Evolutionary conservation across 2,888 invertebrate genomes (phyloP), one percentile per base, ranked within the genome.

Genomic region (Muschampia plurimacula): DNA sequence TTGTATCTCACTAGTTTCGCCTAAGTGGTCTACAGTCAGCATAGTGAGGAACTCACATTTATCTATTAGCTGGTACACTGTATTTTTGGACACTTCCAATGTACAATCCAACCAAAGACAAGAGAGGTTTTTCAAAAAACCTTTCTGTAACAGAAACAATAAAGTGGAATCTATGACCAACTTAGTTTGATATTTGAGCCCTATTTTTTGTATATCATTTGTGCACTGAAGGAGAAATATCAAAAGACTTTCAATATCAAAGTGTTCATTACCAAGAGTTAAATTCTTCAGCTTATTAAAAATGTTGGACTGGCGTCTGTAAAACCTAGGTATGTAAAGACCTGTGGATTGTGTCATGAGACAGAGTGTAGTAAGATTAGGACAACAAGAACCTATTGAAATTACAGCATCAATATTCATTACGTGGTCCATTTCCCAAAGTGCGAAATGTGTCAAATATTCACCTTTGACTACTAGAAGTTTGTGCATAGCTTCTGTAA

Each of bases 51-150:
- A 82, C 3, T 89, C 87, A 78, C 94, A 94, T 72, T 77, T 78
- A 67, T 90, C 86, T 70, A 95, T 92, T 65, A 93, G 80, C 77
- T 87, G 82, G 78, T 85, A 89, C 4, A 92, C 86, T 41, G 91
- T 89, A 66, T 83, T 79, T 71, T 88, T 90, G 0, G 94, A 91
- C 15, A 94, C 89, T 75, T 89, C 90, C 67, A 94, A 83, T 5
- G 94, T 93, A 78, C 93, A 93, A 77, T 95, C 95, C 77, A 95
- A 83, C 93, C 94, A 94, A 68, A 95, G 81, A 78, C 83, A 85
- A 63, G 81, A 80, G 1, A 95, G 76, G 78, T 89, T 88, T 66
- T 80, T 89, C 52, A 95, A 85, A 81, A 84, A 84, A 73, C 92
- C 91, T 74, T 86, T 90, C 32, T 86, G 81, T 76, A 94, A 77